Evolutionary conservation across 2,797 vertebrate genomes (phyloP).

Genomic region (Coendou prehensilis): DNA sequence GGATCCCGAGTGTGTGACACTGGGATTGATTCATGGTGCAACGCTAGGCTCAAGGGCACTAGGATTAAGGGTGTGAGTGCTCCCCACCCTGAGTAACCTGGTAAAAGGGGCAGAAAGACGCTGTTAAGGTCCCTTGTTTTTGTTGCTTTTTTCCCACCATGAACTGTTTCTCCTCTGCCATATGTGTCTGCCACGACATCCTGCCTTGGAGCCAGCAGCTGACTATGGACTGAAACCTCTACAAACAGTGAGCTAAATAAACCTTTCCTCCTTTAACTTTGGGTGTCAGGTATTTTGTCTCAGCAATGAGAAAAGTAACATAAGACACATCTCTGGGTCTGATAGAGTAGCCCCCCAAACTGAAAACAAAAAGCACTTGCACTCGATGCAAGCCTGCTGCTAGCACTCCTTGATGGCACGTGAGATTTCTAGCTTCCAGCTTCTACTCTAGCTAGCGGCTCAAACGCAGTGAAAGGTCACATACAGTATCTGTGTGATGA

Average conservation of each 20-base stretch:
- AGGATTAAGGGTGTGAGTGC: background rate
- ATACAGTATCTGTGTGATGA: background rate
- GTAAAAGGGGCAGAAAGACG: background rate
- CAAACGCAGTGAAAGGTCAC: background rate
- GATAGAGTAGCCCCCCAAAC: background rate
- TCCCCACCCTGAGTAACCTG: background rate
- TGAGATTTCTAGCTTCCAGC: background rate
- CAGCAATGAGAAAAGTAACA: background rate
- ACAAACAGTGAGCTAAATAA: background rate
- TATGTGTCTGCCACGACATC: background rate
- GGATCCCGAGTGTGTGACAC: background rate
- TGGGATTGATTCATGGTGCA: background rate
- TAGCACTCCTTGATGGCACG: no score
- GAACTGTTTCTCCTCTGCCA: background rate
- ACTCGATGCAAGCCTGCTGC: background rate
- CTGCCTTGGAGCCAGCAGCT: background rate
- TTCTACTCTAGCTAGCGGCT: background rate
- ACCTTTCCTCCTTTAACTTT: background rate
- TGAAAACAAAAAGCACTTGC: background rate
- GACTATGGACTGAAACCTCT: background rate
- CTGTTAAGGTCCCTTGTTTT: background rate
- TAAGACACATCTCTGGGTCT: background rate
- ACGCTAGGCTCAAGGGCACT: no score
- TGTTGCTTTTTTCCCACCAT: background rate
- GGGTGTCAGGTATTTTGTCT: background rate